A percentile compares a stretch with the other conserved stretches of the same genome.
Evolutionary conservation across 1,140 invertebrate genomes (phyloP).

Genomic region (Pemphigus obesinymphae): DNA sequence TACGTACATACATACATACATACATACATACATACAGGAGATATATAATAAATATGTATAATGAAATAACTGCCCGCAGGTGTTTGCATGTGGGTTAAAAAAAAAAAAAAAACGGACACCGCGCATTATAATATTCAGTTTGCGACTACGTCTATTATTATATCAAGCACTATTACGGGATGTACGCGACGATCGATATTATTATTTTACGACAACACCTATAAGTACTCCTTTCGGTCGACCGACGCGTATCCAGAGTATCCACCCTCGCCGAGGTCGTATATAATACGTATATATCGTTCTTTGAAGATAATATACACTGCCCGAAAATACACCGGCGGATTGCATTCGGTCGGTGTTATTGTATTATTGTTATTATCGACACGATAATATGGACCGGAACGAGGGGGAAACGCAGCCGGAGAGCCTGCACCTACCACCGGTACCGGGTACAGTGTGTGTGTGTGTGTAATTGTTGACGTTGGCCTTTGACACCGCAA

Average conservation of each 20-base stretch:
- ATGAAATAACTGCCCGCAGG: background rate
- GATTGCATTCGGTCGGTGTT: background rate
- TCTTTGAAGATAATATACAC: too few relatives aligned
- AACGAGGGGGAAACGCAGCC: background rate
- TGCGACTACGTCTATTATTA: background rate
- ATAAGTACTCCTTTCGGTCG: background rate
- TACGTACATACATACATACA: too few relatives aligned
- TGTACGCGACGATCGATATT: background rate
- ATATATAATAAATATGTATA: background rate
- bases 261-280: too few relatives aligned
- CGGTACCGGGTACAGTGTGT: background rate
- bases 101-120: background rate
- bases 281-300: too few relatives aligned
- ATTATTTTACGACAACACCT: too few relatives aligned
- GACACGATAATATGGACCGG: background rate
- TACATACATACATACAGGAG: background rate
- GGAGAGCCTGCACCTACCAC: background rate
- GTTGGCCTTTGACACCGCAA: conserved; percentile 33
- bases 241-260: background rate
- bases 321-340: too few relatives aligned
- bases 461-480: background rate
- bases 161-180: background rate
- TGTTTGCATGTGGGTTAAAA: conserved; percentile 17
- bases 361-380: background rate
- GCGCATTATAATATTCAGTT: background rate